phyloP scores from a whole-genome alignment of 2,888 invertebrate species.

The Macrosiphum euphorbiae region DNA sequence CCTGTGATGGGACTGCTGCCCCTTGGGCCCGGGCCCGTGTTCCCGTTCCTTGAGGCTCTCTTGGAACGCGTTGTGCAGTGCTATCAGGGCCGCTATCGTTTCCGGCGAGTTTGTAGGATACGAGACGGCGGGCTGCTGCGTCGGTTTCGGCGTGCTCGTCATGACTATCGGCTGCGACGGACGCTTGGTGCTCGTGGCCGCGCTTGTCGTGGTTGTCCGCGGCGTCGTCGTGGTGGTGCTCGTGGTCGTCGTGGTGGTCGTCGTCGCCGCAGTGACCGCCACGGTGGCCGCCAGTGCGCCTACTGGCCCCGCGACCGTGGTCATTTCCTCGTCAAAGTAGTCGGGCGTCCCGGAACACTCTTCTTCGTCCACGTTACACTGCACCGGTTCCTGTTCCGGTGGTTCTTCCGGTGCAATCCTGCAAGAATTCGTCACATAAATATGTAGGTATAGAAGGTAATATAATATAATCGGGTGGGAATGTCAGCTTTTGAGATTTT shows the following conservation, averaged over 20 bases:
- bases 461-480: not conserved
- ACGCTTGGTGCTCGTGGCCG: constrained; percentile 67
- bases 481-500: not conserved
- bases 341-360: constrained; percentile 65
- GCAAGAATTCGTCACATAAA: not conserved
- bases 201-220: constrained; percentile 68
- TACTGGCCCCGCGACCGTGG: constrained; percentile 35
- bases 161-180: not conserved
- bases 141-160: constrained; percentile 65
- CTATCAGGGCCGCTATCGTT: constrained; percentile 68
- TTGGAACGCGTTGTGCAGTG: constrained; percentile 68
- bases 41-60: constrained; percentile 67
- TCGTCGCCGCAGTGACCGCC: constrained; percentile 67
- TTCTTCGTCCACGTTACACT: constrained; percentile 66
- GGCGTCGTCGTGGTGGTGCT: not conserved
- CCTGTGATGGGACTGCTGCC: constrained; percentile 7
- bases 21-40: constrained; percentile 26
- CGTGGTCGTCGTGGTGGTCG: not conserved
- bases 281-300: constrained; percentile 33
- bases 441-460: not conserved
- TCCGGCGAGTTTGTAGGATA: constrained; percentile 67
- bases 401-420: constrained; percentile 67
- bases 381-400: constrained; percentile 66
- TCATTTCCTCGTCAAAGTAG: constrained; percentile 63
- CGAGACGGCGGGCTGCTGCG: constrained; percentile 67